phyloP scores from a whole-genome alignment of 2,113 vertebrate genomes.

The Etheostoma spectabile region DNA sequence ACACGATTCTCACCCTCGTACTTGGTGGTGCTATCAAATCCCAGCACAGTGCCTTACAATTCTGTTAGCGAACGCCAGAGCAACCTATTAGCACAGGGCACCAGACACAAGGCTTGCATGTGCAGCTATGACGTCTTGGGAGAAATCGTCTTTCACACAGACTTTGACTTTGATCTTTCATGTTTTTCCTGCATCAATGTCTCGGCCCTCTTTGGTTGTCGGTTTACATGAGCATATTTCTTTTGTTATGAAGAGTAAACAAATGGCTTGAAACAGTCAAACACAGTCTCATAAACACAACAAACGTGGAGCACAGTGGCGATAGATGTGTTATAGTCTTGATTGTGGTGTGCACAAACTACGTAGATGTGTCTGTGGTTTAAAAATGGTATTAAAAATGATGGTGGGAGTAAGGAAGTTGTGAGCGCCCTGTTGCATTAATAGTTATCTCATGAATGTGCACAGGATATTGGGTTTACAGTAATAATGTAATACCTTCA shows the following conservation, averaged over 20 bases:
- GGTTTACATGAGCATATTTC: slow-evolving; percentile 33
- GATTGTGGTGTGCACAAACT: slow-evolving; percentile 12
- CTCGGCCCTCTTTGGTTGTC: slow-evolving; percentile 24
- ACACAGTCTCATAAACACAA: slow-evolving; percentile 22
- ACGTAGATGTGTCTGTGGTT: slow-evolving; percentile 24
- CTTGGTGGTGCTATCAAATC: slow-evolving; percentile 57
- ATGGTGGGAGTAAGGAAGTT: not conserved
- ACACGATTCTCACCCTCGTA: slow-evolving; percentile 49
- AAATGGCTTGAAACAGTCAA: slow-evolving; percentile 43
- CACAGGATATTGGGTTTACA: not conserved
- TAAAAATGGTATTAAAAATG: slow-evolving; percentile 22
- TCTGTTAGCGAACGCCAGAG: slow-evolving; percentile 59
- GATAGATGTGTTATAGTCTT: slow-evolving; percentile 19
- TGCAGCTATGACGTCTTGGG: slow-evolving; percentile 60
- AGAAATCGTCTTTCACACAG: slow-evolving; percentile 42
- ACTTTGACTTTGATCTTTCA: slow-evolving; percentile 37
- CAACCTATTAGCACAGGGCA: slow-evolving; percentile 50
- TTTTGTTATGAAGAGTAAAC: slow-evolving; percentile 25
- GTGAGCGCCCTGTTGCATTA: not conserved
- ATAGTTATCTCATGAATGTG: slow-evolving; percentile 4
- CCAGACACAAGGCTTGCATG: slow-evolving; percentile 22
- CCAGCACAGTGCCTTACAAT: slow-evolving; percentile 43
- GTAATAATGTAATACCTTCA: not conserved
- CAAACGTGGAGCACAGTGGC: slow-evolving; percentile 18
- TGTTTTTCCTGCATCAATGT: slow-evolving; percentile 17